A percentile compares a stretch with the other conserved stretches of the same genome.
phyloP scores from a whole-genome alignment of 1,140 invertebrate genomes.

The Orchesella cincta region DNA sequence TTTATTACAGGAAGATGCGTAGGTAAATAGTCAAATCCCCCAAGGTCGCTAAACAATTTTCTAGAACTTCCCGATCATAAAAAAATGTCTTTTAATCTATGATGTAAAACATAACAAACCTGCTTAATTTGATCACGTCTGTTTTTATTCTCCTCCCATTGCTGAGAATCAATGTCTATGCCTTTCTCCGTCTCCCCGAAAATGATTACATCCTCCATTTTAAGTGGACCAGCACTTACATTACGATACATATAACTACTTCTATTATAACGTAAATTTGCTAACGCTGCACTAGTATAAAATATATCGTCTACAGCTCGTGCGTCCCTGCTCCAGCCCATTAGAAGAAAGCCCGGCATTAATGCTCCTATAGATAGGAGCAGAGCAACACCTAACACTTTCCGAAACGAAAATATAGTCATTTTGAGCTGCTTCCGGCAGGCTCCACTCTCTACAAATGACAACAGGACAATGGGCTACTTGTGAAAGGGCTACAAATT shows the following conservation, averaged over 20 bases:
- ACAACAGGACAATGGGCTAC: neutral
- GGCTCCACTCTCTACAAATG: neutral
- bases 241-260: conserved; percentile 7
- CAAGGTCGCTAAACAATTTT: too few relatives aligned
- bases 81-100: too few relatives aligned
- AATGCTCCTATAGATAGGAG: conserved; percentile 35
- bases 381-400: conserved; percentile 14
- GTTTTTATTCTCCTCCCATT: conserved; percentile 21
- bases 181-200: conserved; percentile 29
- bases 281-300: neutral
- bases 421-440: neutral
- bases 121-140: conserved; percentile 41
- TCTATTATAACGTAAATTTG: neutral
- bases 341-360: conserved; percentile 34
- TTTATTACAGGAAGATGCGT: too few relatives aligned
- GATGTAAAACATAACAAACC: conserved; percentile 21
- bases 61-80: too few relatives aligned
- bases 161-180: neutral
- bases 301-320: conserved; percentile 18
- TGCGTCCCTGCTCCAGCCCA: conserved; percentile 39
- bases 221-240: neutral
- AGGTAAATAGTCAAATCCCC: too few relatives aligned
- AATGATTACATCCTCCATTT: conserved; percentile 13
- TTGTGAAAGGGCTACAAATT: too few relatives aligned
- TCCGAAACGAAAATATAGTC: neutral